Evolutionary conservation across 2,797 vertebrate genomes (phyloP), one percentile per base, ranked within the genome.

Genomic region (Cyprinodon diabolis): DNA sequence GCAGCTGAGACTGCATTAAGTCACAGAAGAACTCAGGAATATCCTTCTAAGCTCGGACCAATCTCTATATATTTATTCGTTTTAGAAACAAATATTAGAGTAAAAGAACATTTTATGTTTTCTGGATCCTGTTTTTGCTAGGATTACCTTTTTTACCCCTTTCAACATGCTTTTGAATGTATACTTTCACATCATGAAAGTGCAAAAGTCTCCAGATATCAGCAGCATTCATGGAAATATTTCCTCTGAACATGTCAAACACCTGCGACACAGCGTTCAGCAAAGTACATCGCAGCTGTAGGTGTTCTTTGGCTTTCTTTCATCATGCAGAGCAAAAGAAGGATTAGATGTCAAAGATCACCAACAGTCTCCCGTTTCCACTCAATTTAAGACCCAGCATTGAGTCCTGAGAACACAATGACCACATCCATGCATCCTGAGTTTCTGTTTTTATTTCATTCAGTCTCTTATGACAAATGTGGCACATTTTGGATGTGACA

Each of bases 291-390:
- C 4, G 43, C 13, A n/a, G 21, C 37, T 13, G 62, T 6, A 25
- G 55, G 5, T 70, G 68, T 23, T 47, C 5, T 25, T 13, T 58
- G 23, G 15, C 9, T 70, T 58, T 23, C 48, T 10, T 49, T 23
- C 35, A 40, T 13, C 13, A 6, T 58, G 25, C 12, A n/a, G 47
- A 4, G 47, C 13, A 63, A 62, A 52, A 51, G 35, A 25, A 69
- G 75, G 75, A 79, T 82, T 79, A 74, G 25, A 71, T 87, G 74
- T 89, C 74, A 80, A 68, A 80, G 68, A 81, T 71, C 60, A 88
- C 68, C 68, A 63, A 62, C 37, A 23, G 72, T 62, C 43, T 81
- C 69, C 78, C 84, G 78, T 86, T 84, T 63, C 80, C 54, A 68
- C 80, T 47, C 68, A 60, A 68, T 81, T 80, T 17, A 54, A 69